Conservation (phyloP, 1,140 invertebrate genomes). For the Drosophila erecta region DNA sequence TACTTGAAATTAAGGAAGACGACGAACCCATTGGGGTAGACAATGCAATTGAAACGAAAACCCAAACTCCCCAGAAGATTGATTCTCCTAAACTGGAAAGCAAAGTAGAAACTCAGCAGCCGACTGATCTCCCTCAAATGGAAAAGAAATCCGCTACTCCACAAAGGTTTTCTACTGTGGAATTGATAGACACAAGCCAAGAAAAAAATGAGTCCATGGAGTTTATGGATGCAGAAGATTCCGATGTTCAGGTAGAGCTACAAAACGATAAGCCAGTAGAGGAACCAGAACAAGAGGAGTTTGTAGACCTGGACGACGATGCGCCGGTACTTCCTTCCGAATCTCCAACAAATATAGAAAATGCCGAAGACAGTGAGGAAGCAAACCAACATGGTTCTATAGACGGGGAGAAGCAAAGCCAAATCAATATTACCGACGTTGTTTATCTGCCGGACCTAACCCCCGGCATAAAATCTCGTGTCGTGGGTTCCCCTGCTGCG, state of each 20-base stretch:
- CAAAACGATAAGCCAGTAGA: background rate
- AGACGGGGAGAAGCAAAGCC: background rate
- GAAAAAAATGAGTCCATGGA: conserved; percentile 5
- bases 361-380: background rate
- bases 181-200: background rate
- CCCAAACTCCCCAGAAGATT: background rate
- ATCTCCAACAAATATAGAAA: too few species aligned
- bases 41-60: background rate
- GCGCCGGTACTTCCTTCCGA: background rate
- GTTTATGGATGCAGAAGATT: conserved; percentile 13
- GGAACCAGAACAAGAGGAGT: background rate
- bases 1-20: too few species aligned
- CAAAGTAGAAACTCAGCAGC: background rate
- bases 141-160: background rate
- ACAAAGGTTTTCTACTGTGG: background rate
- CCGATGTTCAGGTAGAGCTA: background rate
- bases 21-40: too few species aligned
- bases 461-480: background rate
- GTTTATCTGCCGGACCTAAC: conserved; percentile 1
- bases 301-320: background rate
- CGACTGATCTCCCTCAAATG: background rate
- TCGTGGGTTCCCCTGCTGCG: background rate
- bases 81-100: background rate
- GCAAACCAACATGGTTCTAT: background rate
- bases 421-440: background rate